A percentile compares a stretch with the other conserved stretches of the same genome.
Evolutionary conservation across 2,888 invertebrate genomes (phyloP).

Genomic region (Diploptera punctata): DNA sequence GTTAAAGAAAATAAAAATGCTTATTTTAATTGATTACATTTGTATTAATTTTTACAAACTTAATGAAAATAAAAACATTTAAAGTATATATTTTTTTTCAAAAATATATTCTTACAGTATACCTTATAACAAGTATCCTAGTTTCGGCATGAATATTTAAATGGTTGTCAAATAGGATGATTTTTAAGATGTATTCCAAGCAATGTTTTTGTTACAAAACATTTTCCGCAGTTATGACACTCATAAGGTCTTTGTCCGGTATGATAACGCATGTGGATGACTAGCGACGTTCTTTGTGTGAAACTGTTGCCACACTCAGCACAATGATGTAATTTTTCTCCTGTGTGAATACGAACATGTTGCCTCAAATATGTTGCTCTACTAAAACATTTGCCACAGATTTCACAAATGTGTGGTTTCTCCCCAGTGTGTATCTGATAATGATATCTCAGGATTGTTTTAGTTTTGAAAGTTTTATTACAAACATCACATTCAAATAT

Average conservation of each 20-base stretch:
- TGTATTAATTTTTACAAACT: too few species aligned
- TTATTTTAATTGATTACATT: too few species aligned
- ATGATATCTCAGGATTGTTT: too few species aligned
- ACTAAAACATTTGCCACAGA: background rate
- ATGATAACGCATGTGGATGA: slow-evolving; percentile 37
- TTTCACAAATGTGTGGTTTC: slow-evolving; percentile 41
- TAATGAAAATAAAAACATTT: too few species aligned
- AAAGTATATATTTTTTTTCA: too few species aligned
- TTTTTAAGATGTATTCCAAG: too few species aligned
- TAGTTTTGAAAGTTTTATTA: too few species aligned
- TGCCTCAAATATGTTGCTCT: background rate
- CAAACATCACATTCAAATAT: slow-evolving; percentile 28
- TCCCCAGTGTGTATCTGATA: slow-evolving; percentile 15
- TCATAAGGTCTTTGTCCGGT: slow-evolving; percentile 50
- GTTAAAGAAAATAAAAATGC: too few species aligned
- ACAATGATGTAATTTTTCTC: background rate
- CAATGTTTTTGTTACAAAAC: slow-evolving; percentile 52
- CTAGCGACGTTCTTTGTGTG: slow-evolving; percentile 36
- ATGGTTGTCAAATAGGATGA: too few species aligned
- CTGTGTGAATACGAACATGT: background rate
- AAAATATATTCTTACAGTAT: too few species aligned
- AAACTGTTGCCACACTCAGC: slow-evolving; percentile 50
- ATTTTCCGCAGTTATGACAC: slow-evolving; percentile 65
- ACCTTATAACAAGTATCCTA: too few species aligned
- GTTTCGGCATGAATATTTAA: too few species aligned